Evolutionary conservation across 2,797 vertebrate genomes (phyloP).

Genomic region (Danio jaintianensis): DNA sequence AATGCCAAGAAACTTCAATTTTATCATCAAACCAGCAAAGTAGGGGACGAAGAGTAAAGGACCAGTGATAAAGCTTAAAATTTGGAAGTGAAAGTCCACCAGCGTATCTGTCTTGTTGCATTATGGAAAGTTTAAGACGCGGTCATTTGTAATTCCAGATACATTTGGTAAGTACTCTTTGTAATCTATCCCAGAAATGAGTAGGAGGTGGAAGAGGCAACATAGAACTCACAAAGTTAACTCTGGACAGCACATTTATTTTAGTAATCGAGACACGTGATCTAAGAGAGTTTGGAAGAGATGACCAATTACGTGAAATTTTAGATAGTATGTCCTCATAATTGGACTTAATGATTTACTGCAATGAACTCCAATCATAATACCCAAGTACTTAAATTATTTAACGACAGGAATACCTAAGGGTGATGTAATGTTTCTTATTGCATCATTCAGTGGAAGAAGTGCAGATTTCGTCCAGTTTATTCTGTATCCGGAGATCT

Average conservation of each 20-base stretch:
- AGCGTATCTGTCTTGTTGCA: not conserved
- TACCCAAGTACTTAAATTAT: conserved; percentile 15
- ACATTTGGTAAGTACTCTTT: not conserved
- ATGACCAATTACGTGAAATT: not conserved
- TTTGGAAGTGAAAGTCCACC: not conserved
- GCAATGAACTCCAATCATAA: not conserved
- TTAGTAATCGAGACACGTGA: conserved; percentile 18
- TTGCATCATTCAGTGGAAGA: conserved; percentile 14
- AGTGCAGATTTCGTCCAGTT: conserved; percentile 21
- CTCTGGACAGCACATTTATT: conserved; percentile 33
- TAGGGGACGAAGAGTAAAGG: too few relatives aligned
- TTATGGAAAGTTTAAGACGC: not conserved
- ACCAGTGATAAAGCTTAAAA: not conserved
- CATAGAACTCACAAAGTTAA: too few relatives aligned
- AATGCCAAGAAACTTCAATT: too few relatives aligned
- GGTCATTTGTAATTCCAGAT: conserved; percentile 25
- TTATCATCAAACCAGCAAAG: too few relatives aligned
- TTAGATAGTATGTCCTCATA: conserved; percentile 3
- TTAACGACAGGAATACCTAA: not conserved
- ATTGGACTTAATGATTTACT: conserved; percentile 19
- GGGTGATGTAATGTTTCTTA: not conserved
- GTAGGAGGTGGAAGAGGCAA: too few relatives aligned
- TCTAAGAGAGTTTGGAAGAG: not conserved
- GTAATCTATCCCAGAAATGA: too few relatives aligned
- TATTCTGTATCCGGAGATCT: conserved; percentile 12